Base-by-base conservation (phyloP, 2,888 invertebrate genomes). In the Sinotaia quadrata region DNA sequence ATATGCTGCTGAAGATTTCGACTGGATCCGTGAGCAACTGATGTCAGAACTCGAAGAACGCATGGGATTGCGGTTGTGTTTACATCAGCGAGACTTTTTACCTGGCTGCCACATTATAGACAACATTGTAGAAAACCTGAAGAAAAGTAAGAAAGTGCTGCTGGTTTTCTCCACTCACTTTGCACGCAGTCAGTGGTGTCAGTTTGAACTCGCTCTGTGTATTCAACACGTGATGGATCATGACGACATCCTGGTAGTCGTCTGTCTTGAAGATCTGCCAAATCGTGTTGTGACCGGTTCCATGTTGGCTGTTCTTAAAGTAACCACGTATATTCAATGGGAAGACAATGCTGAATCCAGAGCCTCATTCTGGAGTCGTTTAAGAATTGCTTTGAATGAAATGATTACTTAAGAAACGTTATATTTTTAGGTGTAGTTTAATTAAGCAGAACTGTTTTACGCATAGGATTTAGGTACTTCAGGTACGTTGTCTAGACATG, bases 41-140 rank as follows among this genome's bases (percentile, higher is more conserved):
- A 82, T 93, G 18, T 92, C 92, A 0, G 91, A 91, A 58, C 87
- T 93, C 10, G 93, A 93, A 83, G 87, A 47, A 4, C 47, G 47
- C 1, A n/a, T 47, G 69, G 34, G 62, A 5, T 52, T 75, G 2
- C 33, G 41, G 24, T 31, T 92, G 0, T 93, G 93, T 77, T 87
- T 93, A 4, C 93, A 93, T 75, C 92, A 93, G 81, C 89, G 93
- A 54, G 93, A 93, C 79, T 93, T 93, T 84, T 90, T 92, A 91
- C 91, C 92, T 24, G 93, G 93, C 0, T 88, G 91, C 0, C 91
- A 92, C 4, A 93, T 93, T 67, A 84, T 93, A 72, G 93, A 93
- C 81, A 93, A 93, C 76, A 93, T 93, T 73, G 91, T 92, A 0
- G 91, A 91, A 0, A 91, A 92, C 78, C 92, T 93, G 90, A 92